Percentiles rank a stretch among this genome's conserved stretches.
Evolutionary conservation across 2,888 invertebrate species (phyloP).

Genomic region (Cheilosia pagana): DNA sequence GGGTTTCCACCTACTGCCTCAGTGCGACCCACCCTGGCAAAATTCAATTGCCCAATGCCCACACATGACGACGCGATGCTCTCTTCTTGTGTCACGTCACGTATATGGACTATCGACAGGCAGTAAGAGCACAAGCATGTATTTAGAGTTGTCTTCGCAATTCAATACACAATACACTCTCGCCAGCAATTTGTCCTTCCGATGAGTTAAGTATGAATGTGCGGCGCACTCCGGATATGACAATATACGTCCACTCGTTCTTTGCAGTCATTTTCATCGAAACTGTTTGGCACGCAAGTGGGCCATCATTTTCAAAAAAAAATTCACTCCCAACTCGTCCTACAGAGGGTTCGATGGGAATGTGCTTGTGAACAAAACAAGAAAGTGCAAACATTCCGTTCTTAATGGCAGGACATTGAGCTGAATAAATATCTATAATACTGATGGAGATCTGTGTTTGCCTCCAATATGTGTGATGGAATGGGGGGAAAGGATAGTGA

Average conservation of each 20-base stretch:
- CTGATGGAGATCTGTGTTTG: constrained; percentile 38
- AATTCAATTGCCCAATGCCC: constrained; percentile 31
- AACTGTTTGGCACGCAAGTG: too few relatives aligned
- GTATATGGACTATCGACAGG: too few relatives aligned
- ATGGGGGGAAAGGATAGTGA: constrained; percentile 50
- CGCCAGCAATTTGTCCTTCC: constrained; percentile 53
- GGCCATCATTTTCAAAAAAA: not conserved
- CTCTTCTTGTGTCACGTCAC: not conserved
- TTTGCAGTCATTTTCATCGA: constrained; percentile 1
- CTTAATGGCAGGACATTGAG: constrained; percentile 61
- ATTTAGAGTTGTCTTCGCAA: constrained; percentile 37
- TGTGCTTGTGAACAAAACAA: constrained; percentile 43
- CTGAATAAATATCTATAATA: constrained; percentile 55
- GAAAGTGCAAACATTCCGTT: constrained; percentile 62
- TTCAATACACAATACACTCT: constrained; percentile 26
- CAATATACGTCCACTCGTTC: not conserved
- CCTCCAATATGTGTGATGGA: not conserved
- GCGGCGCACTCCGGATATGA: not conserved
- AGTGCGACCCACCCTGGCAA: not conserved
- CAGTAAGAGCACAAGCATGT: constrained; percentile 26
- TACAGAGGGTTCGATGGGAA: not conserved
- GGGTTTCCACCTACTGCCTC: not conserved
- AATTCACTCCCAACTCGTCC: not conserved
- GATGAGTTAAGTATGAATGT: constrained; percentile 28
- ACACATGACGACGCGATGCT: constrained; percentile 1